Conservation (phyloP, 2,113 vertebrate genomes). For the Solea senegalensis region DNA sequence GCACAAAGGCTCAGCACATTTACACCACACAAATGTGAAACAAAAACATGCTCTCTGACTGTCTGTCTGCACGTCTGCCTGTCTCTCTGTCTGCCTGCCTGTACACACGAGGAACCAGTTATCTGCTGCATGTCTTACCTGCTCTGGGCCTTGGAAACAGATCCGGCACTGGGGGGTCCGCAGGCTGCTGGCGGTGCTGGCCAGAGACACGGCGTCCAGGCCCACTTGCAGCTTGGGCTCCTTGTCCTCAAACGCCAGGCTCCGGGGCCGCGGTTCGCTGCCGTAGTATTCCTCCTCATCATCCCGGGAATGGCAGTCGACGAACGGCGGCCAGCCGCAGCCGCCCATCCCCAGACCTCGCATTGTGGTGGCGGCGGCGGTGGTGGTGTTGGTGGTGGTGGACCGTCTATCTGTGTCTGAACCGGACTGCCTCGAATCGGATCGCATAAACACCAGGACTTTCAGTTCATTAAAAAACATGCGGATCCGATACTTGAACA, state of each 20-base stretch:
- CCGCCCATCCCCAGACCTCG: constrained; percentile 86
- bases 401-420: constrained; percentile 82
- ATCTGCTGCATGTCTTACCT: constrained; percentile 78
- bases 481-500: constrained; percentile 97
- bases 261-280: constrained; percentile 84
- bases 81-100: background rate
- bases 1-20: constrained; percentile 23
- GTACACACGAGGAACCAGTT: background rate
- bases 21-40: constrained; percentile 11
- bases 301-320: constrained; percentile 84
- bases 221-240: constrained; percentile 85
- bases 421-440: constrained; percentile 86
- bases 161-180: constrained; percentile 92
- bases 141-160: constrained; percentile 93
- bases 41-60: constrained; percentile 21
- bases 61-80: background rate
- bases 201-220: constrained; percentile 90
- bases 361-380: constrained; percentile 76
- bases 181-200: constrained; percentile 88
- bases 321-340: constrained; percentile 90
- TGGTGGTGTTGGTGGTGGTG: constrained; percentile 19
- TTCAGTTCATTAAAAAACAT: constrained; percentile 98
- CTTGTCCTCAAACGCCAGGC: constrained; percentile 86
- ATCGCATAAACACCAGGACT: constrained; percentile 93
- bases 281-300: constrained; percentile 91